Percentiles rank a stretch among this genome's conserved stretches.
phyloP scores from a whole-genome alignment of 2,113 vertebrate genomes.

The Castor canadensis region DNA sequence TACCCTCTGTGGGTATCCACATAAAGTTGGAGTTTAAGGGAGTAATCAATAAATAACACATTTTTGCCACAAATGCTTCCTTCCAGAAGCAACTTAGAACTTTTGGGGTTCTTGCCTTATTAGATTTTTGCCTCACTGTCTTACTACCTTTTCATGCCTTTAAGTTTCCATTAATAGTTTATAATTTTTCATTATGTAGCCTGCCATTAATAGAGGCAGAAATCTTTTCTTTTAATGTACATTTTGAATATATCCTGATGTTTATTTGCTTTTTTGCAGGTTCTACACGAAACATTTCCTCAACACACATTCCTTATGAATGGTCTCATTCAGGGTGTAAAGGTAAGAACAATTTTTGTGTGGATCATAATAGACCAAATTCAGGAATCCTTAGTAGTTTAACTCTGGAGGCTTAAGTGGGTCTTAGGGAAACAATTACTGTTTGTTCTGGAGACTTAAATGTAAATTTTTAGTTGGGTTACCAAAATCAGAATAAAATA shows the following conservation, averaged over 20 bases:
- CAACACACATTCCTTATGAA: slow-evolving; percentile 98
- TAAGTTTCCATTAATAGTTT: slow-evolving; percentile 17
- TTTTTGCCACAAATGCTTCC: too few relatives aligned
- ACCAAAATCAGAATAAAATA: slow-evolving; percentile 39
- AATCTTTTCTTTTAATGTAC: slow-evolving; percentile 48
- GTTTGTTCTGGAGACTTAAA: slow-evolving; percentile 5
- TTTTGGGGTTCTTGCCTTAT: too few relatives aligned
- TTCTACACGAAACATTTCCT: slow-evolving; percentile 96
- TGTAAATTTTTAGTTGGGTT: slow-evolving; percentile 38
- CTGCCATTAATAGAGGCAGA: not conserved
- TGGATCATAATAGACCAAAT: not conserved
- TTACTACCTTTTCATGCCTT: slow-evolving; percentile 17
- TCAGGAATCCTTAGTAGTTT: slow-evolving; percentile 13
- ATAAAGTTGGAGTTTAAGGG: not conserved
- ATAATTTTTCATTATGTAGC: slow-evolving; percentile 10
- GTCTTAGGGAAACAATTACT: not conserved
- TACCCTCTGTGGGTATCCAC: not conserved
- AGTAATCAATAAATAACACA: too few relatives aligned
- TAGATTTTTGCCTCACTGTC: not conserved
- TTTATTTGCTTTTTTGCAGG: slow-evolving; percentile 82
- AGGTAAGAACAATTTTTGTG: slow-evolving; percentile 87
- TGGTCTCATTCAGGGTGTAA: slow-evolving; percentile 97
- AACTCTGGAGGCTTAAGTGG: not conserved
- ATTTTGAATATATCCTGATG: slow-evolving; percentile 41
- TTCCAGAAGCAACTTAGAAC: too few relatives aligned